Percentiles rank a stretch among this genome's conserved stretches.
Conservation (phyloP, 1,140 invertebrate genomes). For the Drosophila auraria region DNA sequence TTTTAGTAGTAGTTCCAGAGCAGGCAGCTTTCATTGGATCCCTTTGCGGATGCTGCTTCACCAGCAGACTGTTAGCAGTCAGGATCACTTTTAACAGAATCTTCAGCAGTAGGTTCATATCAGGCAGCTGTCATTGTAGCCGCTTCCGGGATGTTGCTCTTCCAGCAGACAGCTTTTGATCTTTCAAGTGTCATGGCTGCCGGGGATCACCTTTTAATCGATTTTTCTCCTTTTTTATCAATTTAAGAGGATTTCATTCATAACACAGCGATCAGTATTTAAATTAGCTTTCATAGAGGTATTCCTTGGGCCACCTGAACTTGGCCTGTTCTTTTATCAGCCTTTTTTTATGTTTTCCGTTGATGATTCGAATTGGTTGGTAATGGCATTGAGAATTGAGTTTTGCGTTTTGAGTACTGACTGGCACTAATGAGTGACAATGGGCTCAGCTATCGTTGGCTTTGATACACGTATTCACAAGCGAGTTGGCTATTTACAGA, state of each 20-base stretch:
- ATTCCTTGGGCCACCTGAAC: background rate
- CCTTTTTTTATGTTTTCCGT: background rate
- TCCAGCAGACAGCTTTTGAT: background rate
- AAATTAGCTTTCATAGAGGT: background rate
- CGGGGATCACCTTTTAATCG: background rate
- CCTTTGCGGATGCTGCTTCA: too few relatives aligned
- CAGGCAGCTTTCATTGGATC: too few relatives aligned
- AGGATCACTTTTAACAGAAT: too few relatives aligned
- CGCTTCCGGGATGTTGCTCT: background rate
- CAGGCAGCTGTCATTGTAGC: too few relatives aligned
- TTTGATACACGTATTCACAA: slow-evolving; percentile 43
- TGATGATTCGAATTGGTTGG: slow-evolving; percentile 16
- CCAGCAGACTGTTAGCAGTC: too few relatives aligned
- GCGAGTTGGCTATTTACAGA: slow-evolving; percentile 44
- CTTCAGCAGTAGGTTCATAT: too few relatives aligned
- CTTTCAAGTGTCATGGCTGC: background rate
- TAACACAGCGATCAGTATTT: background rate
- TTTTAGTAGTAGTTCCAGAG: too few relatives aligned
- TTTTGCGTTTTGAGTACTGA: slow-evolving; percentile 3
- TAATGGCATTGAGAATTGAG: slow-evolving; percentile 23
- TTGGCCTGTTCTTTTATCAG: background rate
- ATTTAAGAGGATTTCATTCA: background rate
- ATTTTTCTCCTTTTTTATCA: background rate
- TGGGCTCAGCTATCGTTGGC: slow-evolving; percentile 3
- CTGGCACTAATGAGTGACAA: slow-evolving; percentile 24